Evolutionary conservation across 1,140 invertebrate species (phyloP).

Genomic region (Cherax destructor): DNA sequence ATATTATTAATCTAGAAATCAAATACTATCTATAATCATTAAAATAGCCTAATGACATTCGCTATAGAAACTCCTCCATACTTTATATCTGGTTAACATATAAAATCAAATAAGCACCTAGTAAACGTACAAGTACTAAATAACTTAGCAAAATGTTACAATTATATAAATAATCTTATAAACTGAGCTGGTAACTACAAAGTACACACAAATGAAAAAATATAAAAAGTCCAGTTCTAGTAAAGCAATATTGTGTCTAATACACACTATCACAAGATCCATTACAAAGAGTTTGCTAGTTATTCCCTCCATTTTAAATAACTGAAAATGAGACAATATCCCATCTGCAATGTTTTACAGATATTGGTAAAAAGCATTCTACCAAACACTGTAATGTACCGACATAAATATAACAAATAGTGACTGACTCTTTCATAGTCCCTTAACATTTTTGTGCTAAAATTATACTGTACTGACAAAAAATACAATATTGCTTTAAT

Average conservation of each 20-base stretch:
- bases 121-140: not conserved
- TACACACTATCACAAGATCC: not conserved
- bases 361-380: not conserved
- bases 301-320: not conserved
- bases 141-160: conserved; percentile 1
- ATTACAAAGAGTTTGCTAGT: not conserved
- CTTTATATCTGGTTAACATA: not conserved
- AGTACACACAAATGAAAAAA: not conserved
- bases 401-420: not conserved
- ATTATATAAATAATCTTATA: not conserved
- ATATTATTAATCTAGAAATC: not conserved
- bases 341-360: not conserved
- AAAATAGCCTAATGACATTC: not conserved
- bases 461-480: not conserved
- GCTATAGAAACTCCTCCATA: not conserved
- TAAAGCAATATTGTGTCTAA: not conserved
- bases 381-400: not conserved
- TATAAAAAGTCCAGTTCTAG: not conserved
- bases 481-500: conserved; percentile 12
- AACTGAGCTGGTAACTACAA: not conserved
- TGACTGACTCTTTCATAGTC: not conserved
- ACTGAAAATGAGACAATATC: not conserved
- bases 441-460: not conserved
- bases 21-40: not conserved
- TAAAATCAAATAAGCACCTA: conserved; percentile 3